Evolutionary conservation across 2,797 vertebrate species (phyloP).

Genomic region (Chromobotia macracanthus): DNA sequence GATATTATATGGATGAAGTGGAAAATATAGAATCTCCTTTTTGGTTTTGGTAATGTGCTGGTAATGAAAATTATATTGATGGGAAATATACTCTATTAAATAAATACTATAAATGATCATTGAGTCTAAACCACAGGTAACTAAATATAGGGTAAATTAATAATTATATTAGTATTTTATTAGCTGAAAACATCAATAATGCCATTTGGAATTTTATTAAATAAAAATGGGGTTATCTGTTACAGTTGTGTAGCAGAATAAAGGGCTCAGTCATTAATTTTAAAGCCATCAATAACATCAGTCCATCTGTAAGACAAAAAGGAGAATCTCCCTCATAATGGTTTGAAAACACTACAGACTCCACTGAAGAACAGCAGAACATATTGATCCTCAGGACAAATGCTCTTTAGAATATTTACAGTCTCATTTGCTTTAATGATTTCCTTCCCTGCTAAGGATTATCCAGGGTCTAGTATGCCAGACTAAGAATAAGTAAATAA

Average conservation of each 20-base stretch:
- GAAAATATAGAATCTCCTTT: not conserved
- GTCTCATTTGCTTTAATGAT: constrained; percentile 65
- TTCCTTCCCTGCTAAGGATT: constrained; percentile 55
- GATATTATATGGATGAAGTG: not conserved
- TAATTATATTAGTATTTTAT: not conserved
- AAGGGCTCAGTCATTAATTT: constrained; percentile 83
- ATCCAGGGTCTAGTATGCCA: constrained; percentile 47
- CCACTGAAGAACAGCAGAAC: constrained; percentile 78
- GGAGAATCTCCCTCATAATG: constrained; percentile 79
- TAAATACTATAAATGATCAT: too few species aligned
- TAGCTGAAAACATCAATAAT: not conserved
- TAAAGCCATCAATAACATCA: constrained; percentile 84
- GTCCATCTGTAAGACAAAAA: constrained; percentile 80
- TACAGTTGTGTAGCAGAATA: constrained; percentile 69
- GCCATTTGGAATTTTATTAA: not conserved
- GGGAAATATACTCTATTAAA: too few species aligned
- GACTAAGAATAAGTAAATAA: constrained; percentile 47
- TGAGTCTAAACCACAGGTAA: not conserved
- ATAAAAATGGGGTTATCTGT: constrained; percentile 1
- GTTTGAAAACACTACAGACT: constrained; percentile 79
- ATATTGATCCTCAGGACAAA: constrained; percentile 77
- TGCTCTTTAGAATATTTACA: constrained; percentile 74
- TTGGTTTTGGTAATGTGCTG: too few species aligned
- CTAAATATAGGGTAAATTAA: not conserved
- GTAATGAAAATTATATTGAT: too few species aligned